Evolutionary conservation across 30 jellyfish, hydroid and myxozoan genomes (phyloP), one percentile per base, ranked within the genome.

Genomic region (Cassiopea xamachana): DNA sequence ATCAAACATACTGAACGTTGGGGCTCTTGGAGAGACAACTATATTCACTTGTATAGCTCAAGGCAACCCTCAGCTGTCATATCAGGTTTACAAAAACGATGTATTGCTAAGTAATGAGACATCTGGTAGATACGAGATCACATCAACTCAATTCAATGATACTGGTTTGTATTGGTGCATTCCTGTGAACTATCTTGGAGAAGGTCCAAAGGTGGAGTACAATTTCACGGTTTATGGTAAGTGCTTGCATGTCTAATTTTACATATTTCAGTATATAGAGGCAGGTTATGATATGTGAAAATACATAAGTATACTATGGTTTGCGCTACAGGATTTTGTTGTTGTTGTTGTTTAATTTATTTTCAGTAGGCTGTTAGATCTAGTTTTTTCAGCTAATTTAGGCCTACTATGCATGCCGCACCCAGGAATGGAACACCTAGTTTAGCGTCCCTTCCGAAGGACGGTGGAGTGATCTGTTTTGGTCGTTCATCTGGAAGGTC

Each of bases 141-240:
- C 44, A 19, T 69, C 91, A 8, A 69, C 82, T 13, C 43, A 73
- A n/a, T 17, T 81, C 69, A 10, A 83, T 15, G 94, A 92, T 58
- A 81, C 62, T 19, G 97, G 94, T 15, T 43, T n/a, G 49, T 92
- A 92, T 59, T 19, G 86, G 51, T 92, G 97, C 61, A 75, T 49
- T 59, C 94, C 97, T 44, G 77, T 84, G 6, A 92, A 92, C 69
- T 77, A 67, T 79, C 92, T 84, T 80, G 97, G 97, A 9, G 88
- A 27, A 18, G 97, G 94, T 27, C 89, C 84, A 76, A 43, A 15
- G 51, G 44, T 4, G 10, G 78, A 48, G 27, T 2, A 73, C 13
- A 75, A 67, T 49, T 87, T 87, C 60, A 87, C 89, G 0, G 84
- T 87, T 14, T 46, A 87, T 27, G 94, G 94, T 87, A 73, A 2